Percentiles rank a stretch among this genome's conserved stretches.
Conservation (phyloP, 2,797 vertebrate genomes). For the Halcyon badia region DNA sequence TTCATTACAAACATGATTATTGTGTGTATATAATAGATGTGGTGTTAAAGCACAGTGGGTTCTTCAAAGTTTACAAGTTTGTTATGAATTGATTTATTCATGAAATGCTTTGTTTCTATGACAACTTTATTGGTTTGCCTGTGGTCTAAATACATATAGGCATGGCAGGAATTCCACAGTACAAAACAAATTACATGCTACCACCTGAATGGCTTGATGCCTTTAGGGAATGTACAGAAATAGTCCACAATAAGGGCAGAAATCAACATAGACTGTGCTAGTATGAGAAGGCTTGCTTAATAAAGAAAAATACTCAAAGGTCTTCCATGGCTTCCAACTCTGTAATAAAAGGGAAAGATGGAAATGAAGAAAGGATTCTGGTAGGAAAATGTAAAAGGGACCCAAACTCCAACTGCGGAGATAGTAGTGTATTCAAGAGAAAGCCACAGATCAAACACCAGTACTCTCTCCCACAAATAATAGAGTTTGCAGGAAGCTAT, state of each 20-base stretch:
- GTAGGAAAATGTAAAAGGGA: constrained; percentile 72
- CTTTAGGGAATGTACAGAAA: constrained; percentile 79
- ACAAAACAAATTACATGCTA: constrained; percentile 83
- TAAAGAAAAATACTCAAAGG: constrained; percentile 76
- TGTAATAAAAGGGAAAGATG: constrained; percentile 57
- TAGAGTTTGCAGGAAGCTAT: constrained; percentile 77
- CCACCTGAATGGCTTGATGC: constrained; percentile 78
- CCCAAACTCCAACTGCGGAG: constrained; percentile 56
- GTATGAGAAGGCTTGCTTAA: constrained; percentile 69
- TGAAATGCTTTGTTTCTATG: constrained; percentile 87
- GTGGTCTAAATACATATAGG: constrained; percentile 85
- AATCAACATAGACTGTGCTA: constrained; percentile 63
- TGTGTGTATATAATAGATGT: constrained; percentile 72
- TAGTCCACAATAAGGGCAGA: constrained; percentile 73
- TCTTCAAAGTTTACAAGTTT: constrained; percentile 82
- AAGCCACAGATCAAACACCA: constrained; percentile 80
- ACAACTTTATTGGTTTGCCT: constrained; percentile 86
- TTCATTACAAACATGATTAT: constrained; percentile 78
- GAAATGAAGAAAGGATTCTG: constrained; percentile 64
- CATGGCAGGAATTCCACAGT: constrained; percentile 82
- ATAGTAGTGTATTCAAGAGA: constrained; percentile 61
- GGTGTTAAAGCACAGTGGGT: constrained; percentile 76
- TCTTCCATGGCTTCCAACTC: constrained; percentile 57
- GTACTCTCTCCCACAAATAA: constrained; percentile 75
- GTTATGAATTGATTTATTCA: constrained; percentile 86